A percentile compares a stretch with the other conserved stretches of the same genome.
Evolutionary conservation across 2,113 vertebrate species (phyloP).

Genomic region (Hippoglossus stenolepis): DNA sequence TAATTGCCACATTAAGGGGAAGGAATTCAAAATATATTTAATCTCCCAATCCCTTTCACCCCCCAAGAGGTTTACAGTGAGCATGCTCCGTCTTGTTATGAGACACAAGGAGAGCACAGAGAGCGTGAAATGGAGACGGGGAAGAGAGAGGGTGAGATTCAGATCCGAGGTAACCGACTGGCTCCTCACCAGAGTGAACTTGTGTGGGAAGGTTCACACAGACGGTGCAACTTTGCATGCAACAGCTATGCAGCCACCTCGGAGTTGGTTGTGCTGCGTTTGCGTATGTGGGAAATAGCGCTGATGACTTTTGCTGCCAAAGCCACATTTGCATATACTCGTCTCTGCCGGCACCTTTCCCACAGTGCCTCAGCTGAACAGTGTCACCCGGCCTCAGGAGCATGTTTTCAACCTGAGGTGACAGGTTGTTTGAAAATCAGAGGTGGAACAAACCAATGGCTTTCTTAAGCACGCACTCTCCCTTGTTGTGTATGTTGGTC

Average conservation of each 20-base stretch:
- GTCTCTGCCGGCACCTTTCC: conserved; percentile 6
- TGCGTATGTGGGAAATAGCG: conserved; percentile 1
- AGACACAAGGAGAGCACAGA: conserved; percentile 71
- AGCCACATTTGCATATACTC: conserved; percentile 5
- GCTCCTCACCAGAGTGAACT: conserved; percentile 44
- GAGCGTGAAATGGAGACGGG: conserved; percentile 54
- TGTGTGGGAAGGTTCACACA: conserved; percentile 48
- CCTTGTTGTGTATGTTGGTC: conserved; percentile 19
- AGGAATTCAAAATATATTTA: conserved; percentile 89
- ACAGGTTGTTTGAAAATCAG: conserved; percentile 16
- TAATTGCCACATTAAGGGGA: conserved; percentile 85
- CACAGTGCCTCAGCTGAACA: conserved; percentile 25
- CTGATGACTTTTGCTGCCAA: conserved; percentile 24
- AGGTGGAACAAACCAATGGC: neutral
- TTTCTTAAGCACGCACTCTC: conserved; percentile 10
- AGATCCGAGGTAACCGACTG: conserved; percentile 45
- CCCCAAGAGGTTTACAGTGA: conserved; percentile 81
- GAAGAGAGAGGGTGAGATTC: conserved; percentile 45
- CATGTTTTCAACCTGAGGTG: conserved; percentile 12
- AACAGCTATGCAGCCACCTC: neutral
- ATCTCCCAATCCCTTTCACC: conserved; percentile 81
- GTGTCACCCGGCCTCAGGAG: conserved; percentile 7
- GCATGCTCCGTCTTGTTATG: conserved; percentile 87
- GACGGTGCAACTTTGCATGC: conserved; percentile 25
- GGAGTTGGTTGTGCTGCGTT: neutral